phyloP scores from a whole-genome alignment of 2,888 invertebrate species.

The Drosophila emarginata region DNA sequence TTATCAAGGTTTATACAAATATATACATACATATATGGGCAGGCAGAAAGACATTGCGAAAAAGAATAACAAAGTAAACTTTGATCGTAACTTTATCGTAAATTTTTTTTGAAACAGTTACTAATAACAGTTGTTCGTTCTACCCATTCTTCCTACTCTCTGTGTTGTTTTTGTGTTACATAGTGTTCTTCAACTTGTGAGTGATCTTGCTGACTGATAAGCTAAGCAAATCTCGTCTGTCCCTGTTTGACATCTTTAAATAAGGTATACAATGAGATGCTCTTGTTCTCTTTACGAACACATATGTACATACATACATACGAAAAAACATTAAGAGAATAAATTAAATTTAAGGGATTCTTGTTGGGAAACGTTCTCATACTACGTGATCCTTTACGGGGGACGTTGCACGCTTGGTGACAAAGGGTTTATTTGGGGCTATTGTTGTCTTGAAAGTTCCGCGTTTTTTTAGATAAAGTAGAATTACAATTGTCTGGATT shows the following conservation, averaged over 20 bases:
- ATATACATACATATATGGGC: background rate
- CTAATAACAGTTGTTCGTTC: background rate
- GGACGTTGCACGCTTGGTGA: no score
- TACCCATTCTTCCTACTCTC: constrained; percentile 11
- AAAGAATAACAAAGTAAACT: constrained; percentile 26
- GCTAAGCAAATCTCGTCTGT: constrained; percentile 14
- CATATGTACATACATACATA: no score
- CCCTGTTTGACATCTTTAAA: constrained; percentile 22
- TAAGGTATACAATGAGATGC: constrained; percentile 2
- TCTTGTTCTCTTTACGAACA: background rate
- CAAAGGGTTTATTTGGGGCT: no score
- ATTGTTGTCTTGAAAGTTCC: no score
- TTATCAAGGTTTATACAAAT: constrained; percentile 46
- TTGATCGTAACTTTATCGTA: constrained; percentile 37
- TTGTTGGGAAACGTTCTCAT: no score
- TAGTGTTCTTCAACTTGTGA: constrained; percentile 13
- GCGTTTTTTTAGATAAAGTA: no score
- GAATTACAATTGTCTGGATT: no score
- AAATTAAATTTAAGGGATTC: background rate
- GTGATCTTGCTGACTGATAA: constrained; percentile 61
- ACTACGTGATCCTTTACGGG: no score
- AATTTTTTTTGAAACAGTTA: constrained; percentile 16
- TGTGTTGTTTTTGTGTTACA: constrained; percentile 10
- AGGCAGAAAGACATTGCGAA: background rate
- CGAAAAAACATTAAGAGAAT: background rate